Percentiles rank a stretch among this genome's conserved stretches.
These are phyloP conservation scores for Eilema griseolum DNA, from an alignment of 2,888 invertebrate species.

Conservation along the genomic window DNA sequence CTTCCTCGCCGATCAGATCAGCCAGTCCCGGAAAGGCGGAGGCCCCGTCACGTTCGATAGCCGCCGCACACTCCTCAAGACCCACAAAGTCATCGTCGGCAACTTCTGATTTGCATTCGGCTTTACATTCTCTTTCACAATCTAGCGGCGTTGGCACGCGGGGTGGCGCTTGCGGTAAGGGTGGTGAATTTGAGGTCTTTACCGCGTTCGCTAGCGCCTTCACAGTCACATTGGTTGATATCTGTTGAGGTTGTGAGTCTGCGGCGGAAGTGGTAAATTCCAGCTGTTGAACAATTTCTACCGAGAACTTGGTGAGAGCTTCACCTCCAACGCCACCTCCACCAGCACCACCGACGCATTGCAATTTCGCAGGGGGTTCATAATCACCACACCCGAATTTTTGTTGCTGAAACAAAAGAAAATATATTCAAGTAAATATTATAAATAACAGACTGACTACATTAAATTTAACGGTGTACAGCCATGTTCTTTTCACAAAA, in stretches of 20 bases:
- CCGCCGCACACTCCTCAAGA: slow-evolving; percentile 93
- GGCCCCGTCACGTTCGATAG: slow-evolving; percentile 94
- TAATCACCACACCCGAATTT: slow-evolving; percentile 92
- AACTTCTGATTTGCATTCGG: slow-evolving; percentile 93
- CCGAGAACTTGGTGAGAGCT: slow-evolving; percentile 92
- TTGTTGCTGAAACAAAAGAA: slow-evolving; percentile 90
- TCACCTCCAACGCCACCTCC: slow-evolving; percentile 82
- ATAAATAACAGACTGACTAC: neutral
- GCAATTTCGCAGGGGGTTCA: slow-evolving; percentile 92
- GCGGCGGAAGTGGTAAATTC: slow-evolving; percentile 96
- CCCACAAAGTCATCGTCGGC: slow-evolving; percentile 96
- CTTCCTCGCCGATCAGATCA: slow-evolving; percentile 94
- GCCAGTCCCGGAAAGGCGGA: slow-evolving; percentile 92
- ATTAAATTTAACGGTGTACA: neutral
- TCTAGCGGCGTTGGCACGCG: slow-evolving; percentile 94
- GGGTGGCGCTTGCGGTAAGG: slow-evolving; percentile 76
- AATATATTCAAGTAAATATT: slow-evolving; percentile 35
- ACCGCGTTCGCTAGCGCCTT: slow-evolving; percentile 88
- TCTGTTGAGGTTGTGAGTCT: slow-evolving; percentile 95
- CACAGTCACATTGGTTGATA: slow-evolving; percentile 96
- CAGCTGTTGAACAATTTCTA: slow-evolving; percentile 96
- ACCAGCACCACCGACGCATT: slow-evolving; percentile 80
- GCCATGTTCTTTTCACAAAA: neutral
- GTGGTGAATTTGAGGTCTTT: slow-evolving; percentile 79
- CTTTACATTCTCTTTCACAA: slow-evolving; percentile 91